Evolutionary conservation across 1,140 invertebrate species (phyloP).

Genomic region (Lepidurus couesii): DNA sequence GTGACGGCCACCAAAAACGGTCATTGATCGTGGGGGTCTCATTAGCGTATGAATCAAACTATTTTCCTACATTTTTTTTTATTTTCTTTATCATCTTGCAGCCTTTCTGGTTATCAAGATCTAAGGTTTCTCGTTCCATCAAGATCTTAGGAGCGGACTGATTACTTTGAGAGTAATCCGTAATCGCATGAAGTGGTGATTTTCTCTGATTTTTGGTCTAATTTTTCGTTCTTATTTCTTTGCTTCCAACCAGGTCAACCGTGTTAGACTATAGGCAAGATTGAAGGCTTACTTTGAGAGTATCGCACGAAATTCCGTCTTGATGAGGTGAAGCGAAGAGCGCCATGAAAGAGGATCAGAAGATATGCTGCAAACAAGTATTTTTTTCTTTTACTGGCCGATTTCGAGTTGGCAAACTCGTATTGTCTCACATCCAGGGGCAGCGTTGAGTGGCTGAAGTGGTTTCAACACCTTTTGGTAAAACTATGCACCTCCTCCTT

Average conservation of each 20-base stretch:
- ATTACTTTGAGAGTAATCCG: not conserved
- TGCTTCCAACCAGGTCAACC: no score
- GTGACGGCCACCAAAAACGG: slow-evolving; percentile 3
- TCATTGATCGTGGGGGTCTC: slow-evolving; percentile 6
- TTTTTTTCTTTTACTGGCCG: not conserved
- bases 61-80: not conserved
- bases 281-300: not conserved
- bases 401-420: not conserved
- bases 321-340: not conserved
- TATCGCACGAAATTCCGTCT: slow-evolving; percentile 5
- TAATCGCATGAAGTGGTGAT: not conserved
- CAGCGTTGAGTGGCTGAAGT: not conserved
- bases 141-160: not conserved
- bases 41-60: not conserved
- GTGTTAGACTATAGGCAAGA: not conserved
- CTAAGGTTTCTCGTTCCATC: not conserved
- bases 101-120: no score
- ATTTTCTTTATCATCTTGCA: no score
- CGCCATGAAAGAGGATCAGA: not conserved
- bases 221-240: no score
- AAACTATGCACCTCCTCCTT: not conserved
- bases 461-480: not conserved
- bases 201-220: not conserved
- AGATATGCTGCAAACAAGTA: not conserved
- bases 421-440: not conserved